These are phyloP conservation scores for Lepidurus couesii DNA, from an alignment of 1,140 invertebrate species.

Conservation along the genomic window DNA sequence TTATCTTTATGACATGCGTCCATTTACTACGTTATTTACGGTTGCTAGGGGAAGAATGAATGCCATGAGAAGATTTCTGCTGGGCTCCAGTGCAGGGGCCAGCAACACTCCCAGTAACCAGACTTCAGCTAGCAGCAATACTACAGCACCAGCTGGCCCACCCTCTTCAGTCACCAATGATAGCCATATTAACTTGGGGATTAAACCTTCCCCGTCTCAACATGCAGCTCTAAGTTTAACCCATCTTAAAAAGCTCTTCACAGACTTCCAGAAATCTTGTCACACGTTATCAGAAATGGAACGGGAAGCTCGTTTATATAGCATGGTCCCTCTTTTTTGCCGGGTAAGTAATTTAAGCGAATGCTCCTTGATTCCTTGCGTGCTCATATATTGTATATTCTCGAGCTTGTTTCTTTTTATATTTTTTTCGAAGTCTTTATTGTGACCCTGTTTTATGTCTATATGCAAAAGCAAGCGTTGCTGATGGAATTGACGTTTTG, in stretches of 20 bases:
- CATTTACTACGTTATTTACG: not conserved
- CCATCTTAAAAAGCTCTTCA: slow-evolving; percentile 92
- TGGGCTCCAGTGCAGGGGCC: slow-evolving; percentile 27
- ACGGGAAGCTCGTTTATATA: slow-evolving; percentile 90
- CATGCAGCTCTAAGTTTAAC: slow-evolving; percentile 84
- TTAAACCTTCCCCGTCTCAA: slow-evolving; percentile 48
- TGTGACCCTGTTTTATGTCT: slow-evolving; percentile 5
- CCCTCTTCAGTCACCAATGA: not conserved
- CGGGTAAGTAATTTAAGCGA: slow-evolving; percentile 61
- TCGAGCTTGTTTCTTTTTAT: too few species aligned
- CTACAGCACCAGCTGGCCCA: not conserved
- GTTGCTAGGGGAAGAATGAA: slow-evolving; percentile 32
- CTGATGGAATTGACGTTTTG: not conserved
- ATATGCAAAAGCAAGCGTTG: not conserved
- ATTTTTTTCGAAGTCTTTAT: slow-evolving; percentile 5
- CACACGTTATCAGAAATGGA: slow-evolving; percentile 63
- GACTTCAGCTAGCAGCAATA: slow-evolving; percentile 25
- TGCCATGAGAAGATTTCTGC: slow-evolving; percentile 35
- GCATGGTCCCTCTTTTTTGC: slow-evolving; percentile 96
- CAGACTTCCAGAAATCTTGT: slow-evolving; percentile 82
- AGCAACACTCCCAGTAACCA: slow-evolving; percentile 9
- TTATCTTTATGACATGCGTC: not conserved
- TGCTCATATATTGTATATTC: not conserved
- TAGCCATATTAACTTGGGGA: slow-evolving; percentile 25
- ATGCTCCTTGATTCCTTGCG: not conserved